Conservation (phyloP, 2,888 invertebrate species). For the Carabus problematicus region DNA sequence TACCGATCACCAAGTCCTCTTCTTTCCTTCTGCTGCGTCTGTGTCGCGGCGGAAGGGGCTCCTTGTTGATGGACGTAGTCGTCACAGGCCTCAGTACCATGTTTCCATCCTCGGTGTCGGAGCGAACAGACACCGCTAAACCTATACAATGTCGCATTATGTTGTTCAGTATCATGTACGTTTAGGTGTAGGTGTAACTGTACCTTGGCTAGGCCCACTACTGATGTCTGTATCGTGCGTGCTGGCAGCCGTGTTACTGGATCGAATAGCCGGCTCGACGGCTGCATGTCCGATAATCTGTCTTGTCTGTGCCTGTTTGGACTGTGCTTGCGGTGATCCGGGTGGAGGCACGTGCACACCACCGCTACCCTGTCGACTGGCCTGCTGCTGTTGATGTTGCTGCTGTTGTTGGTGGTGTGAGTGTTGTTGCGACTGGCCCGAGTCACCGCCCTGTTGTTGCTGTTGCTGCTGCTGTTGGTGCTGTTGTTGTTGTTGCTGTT, state of each 20-base stretch:
- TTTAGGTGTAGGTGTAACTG: not conserved
- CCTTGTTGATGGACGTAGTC: constrained; percentile 52
- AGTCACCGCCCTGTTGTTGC: constrained; percentile 43
- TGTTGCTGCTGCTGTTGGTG: constrained; percentile 17
- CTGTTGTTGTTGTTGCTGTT: constrained; percentile 46
- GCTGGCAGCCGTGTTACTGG: not conserved
- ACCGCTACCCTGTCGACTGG: constrained; percentile 7
- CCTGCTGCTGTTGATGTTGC: constrained; percentile 45
- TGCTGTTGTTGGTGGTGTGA: constrained; percentile 46
- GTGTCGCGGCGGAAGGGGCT: constrained; percentile 58
- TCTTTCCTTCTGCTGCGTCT: constrained; percentile 60
- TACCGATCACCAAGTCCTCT: constrained; percentile 50
- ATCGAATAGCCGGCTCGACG: not conserved
- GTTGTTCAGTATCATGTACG: not conserved
- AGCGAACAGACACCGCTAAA: constrained; percentile 22
- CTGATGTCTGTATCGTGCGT: constrained; percentile 3
- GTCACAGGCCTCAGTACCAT: constrained; percentile 27
- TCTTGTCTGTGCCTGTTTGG: constrained; percentile 48
- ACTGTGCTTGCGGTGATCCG: constrained; percentile 58
- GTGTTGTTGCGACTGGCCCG: constrained; percentile 47
- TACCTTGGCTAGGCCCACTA: constrained; percentile 15
- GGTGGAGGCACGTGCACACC: constrained; percentile 51
- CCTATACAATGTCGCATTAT: constrained; percentile 5
- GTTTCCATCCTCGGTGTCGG: constrained; percentile 19
- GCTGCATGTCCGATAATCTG: constrained; percentile 3